Evolutionary conservation across 2,888 invertebrate species (phyloP).

Genomic region (Lochmaea capreae): DNA sequence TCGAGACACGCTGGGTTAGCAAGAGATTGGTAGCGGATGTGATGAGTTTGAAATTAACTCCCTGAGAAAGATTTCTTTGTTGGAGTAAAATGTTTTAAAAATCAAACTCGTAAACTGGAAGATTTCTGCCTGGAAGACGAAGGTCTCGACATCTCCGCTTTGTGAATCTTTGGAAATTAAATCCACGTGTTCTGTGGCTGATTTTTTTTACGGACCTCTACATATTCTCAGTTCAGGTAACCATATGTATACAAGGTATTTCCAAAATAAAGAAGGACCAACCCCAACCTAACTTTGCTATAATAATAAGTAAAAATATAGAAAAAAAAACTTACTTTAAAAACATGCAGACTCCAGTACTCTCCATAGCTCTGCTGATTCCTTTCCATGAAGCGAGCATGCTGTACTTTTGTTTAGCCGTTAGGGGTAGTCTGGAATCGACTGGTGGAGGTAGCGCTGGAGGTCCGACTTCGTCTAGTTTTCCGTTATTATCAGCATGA

Average conservation of each 20-base stretch:
- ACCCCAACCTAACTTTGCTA: too few species aligned
- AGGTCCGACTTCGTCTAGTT: constrained; percentile 66
- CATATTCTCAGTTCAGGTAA: too few species aligned
- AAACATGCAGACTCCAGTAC: constrained; percentile 91
- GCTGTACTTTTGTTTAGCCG: constrained; percentile 87
- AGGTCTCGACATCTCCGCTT: constrained; percentile 87
- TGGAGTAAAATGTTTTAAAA: too few species aligned
- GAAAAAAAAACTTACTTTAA: constrained; percentile 79
- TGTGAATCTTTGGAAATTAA: constrained; percentile 78
- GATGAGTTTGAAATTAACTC: constrained; percentile 99
- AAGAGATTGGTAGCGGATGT: constrained; percentile 96
- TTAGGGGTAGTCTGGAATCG: constrained; percentile 84
- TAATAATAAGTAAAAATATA: background rate
- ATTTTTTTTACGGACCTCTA: too few species aligned
- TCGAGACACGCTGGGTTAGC: constrained; percentile 97
- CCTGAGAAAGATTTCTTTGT: constrained; percentile 99
- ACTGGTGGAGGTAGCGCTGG: constrained; percentile 73
- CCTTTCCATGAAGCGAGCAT: constrained; percentile 94
- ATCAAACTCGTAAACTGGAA: constrained; percentile 99
- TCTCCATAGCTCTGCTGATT: constrained; percentile 88
- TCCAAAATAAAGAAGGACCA: too few species aligned
- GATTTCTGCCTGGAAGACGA: constrained; percentile 99
- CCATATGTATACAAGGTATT: too few species aligned
- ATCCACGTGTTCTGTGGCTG: too few species aligned
- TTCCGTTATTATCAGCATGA: constrained; percentile 59